Base-by-base conservation (phyloP, 2,113 vertebrate genomes). In the Trichomycterus rosablanca region DNA sequence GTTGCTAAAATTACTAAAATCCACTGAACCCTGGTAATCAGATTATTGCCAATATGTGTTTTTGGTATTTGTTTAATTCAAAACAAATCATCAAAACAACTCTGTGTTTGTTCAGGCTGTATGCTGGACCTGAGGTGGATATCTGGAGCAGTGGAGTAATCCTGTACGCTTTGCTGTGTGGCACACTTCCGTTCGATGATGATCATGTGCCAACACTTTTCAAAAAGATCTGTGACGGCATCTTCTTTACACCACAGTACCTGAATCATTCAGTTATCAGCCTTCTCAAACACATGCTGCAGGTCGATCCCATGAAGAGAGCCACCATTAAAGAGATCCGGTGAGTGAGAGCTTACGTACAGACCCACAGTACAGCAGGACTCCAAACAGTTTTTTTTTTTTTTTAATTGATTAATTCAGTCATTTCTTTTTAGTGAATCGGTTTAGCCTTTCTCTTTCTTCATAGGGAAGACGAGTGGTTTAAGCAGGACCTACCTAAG, bases 91-190 rank as follows among this genome's bases (percentile, higher is more conserved):
- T n/a, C n/a, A n/a, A n/a, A n/a, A n/a, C n/a, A n/a, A n/a, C n/a
- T 14, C 3, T 39, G 9, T 39, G 12, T 39, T 3, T 12, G 9
- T 39, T 39, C 81, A 99, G 96, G 63, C 80, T 99, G 58, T 99
- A 99, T 49, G 95, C 95, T 46, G 96, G 95, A 42, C 96, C 96
- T 42, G 96, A 99, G 81, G 95, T 99, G 51, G 96, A 99, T 67
- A 98, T 99, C 77, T 98, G 96, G 95, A 97, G 93, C 85, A 96
- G 96, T 46, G 96, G 96, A 0, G 96, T 99, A 73, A 99, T 99
- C 72, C 92, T 99, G 6, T 99, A 99, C 14, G 96, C 96, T 26
- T 79, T 99, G 67, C 76, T 99, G 50, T 99, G 96, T 8, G 96
- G 96, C 65, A 98, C 96, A 0, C 90, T 99, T 67, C 96, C 96